Base-by-base conservation (phyloP, 2,888 invertebrate genomes). In the Sphaeridia pumilis region DNA sequence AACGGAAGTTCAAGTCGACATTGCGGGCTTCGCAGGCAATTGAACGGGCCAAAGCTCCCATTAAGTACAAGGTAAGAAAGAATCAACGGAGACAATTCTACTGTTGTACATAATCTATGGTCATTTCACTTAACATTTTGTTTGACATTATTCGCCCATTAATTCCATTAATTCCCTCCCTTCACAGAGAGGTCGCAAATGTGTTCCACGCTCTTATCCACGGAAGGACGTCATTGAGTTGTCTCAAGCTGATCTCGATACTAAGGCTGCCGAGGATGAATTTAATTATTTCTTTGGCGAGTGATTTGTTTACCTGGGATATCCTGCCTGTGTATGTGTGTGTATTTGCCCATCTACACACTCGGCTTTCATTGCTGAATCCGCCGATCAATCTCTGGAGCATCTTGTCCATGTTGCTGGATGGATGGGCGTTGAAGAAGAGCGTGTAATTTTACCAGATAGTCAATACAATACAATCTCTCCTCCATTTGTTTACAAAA, bases 281-380 rank as follows among this genome's bases (percentile, higher is more conserved):
- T 64, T 55, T 49, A 62, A 64, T 38, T 64, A 64, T 45, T 64
- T 55, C 43, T 64, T 64, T 54, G 64, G 64, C 21, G 56, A 56
- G 25, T 55, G 34, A 28, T 12, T 28, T 21, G 3, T 10, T n/a
- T n/a, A n/a, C n/a, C n/a, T n/a, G n/a, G n/a, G n/a, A n/a, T n/a
- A n/a, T n/a, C n/a, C n/a, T n/a, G n/a, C n/a, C n/a, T n/a, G n/a
- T n/a, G n/a, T n/a, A n/a, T n/a, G n/a, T n/a, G n/a, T n/a, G n/a
- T n/a, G n/a, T n/a, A n/a, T n/a, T n/a, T n/a, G n/a, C n/a, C n/a
- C n/a, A n/a, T n/a, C n/a, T n/a, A n/a, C n/a, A n/a, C n/a, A n/a
- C n/a, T n/a, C n/a, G n/a, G n/a, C n/a, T n/a, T n/a, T n/a, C n/a
- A n/a, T n/a, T n/a, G n/a, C n/a, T n/a, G n/a, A n/a, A n/a, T n/a